Conservation (phyloP, 2,113 vertebrate genomes). For the Corythoichthys haematopterus region DNA sequence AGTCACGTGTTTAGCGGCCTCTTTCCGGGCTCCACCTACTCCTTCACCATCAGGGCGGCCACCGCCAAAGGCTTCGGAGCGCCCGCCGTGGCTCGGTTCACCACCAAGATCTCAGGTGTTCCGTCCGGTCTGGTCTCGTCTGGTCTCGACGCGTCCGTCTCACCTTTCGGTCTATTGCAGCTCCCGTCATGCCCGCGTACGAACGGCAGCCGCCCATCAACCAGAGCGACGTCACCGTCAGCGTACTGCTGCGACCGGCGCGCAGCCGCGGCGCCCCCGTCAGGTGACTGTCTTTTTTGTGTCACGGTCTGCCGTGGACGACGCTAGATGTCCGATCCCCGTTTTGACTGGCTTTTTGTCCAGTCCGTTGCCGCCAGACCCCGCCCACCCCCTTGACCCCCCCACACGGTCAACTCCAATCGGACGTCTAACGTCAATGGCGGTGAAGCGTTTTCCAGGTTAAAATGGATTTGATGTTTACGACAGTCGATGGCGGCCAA, state of each 20-base stretch:
- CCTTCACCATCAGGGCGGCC: slow-evolving; percentile 92
- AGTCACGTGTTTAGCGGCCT: slow-evolving; percentile 86
- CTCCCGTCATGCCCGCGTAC: slow-evolving; percentile 92
- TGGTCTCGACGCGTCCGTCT: no score
- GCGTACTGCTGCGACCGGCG: slow-evolving; percentile 88
- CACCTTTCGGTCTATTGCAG: slow-evolving; percentile 52
- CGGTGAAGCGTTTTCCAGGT: no score
- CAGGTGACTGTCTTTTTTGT: slow-evolving; percentile 74
- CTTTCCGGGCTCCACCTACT: slow-evolving; percentile 93
- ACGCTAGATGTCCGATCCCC: no score
- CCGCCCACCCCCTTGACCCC: no score
- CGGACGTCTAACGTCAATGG: no score
- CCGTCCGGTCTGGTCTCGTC: no score
- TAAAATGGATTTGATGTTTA: no score
- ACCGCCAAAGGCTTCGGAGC: slow-evolving; percentile 94
- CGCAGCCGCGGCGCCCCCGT: slow-evolving; percentile 94
- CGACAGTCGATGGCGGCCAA: no score
- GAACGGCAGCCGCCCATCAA: slow-evolving; percentile 93
- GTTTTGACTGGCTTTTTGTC: no score
- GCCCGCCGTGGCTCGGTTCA: slow-evolving; percentile 86
- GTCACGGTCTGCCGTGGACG: no score
- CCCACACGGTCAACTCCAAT: no score
- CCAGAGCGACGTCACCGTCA: slow-evolving; percentile 93
- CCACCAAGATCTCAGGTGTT: slow-evolving; percentile 94
- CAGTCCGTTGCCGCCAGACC: no score